Percentiles rank a stretch among this genome's conserved stretches.
Conservation (phyloP, 2,113 vertebrate genomes). For the Pitta sordida region DNA sequence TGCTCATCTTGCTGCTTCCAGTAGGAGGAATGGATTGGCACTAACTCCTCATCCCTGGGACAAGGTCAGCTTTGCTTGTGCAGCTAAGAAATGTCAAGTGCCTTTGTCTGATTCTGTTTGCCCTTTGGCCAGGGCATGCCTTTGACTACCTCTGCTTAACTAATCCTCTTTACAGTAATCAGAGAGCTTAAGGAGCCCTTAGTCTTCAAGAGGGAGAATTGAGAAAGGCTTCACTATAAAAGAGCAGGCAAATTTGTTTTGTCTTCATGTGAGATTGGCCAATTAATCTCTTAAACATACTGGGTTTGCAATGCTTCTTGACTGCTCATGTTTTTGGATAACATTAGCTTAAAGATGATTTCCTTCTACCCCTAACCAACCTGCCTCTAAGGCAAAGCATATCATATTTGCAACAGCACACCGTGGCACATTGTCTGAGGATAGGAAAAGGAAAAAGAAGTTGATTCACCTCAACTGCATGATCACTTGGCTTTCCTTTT, state of each 20-base stretch:
- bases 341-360: not conserved
- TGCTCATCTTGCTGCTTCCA: not conserved
- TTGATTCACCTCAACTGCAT: not conserved
- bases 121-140: not conserved
- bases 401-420: not conserved
- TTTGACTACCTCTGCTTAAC: slow-evolving; percentile 20
- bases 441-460: not conserved
- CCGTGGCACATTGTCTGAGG: not conserved
- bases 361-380: not conserved
- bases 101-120: not conserved
- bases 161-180: slow-evolving; percentile 14
- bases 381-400: not conserved
- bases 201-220: not conserved
- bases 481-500: not conserved
- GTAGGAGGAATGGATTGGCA: not conserved
- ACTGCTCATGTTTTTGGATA: not conserved
- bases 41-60: not conserved
- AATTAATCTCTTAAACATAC: slow-evolving; percentile 3
- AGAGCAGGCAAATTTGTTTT: not conserved
- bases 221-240: not conserved
- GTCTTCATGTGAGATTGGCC: not conserved
- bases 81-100: slow-evolving; percentile 1
- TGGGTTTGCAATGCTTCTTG: slow-evolving; percentile 4
- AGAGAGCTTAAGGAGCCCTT: not conserved
- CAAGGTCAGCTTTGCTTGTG: not conserved